phyloP scores from a whole-genome alignment of 2,888 invertebrate genomes.

The Sarcophaga subvicina region DNA sequence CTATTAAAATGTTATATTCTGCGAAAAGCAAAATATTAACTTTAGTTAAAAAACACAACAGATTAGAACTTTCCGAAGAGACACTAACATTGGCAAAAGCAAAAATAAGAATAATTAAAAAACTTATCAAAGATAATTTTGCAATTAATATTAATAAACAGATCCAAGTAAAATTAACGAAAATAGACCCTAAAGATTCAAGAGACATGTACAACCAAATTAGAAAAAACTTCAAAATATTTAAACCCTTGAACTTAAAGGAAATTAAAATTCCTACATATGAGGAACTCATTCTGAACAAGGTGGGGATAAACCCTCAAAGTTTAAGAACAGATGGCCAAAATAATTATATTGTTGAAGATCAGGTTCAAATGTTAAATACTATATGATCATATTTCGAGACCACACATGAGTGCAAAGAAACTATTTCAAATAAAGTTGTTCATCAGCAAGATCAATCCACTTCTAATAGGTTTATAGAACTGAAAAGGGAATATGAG shows the following conservation, averaged over 20 bases:
- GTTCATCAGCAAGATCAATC: not conserved
- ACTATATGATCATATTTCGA: not conserved
- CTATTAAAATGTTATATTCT: constrained; percentile 11
- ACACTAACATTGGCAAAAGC: constrained; percentile 3
- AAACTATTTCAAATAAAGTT: not conserved
- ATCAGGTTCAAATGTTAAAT: not conserved
- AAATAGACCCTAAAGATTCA: too few relatives aligned
- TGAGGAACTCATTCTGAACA: not conserved
- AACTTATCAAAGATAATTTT: too few relatives aligned
- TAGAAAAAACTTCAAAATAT: too few relatives aligned
- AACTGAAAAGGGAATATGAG: constrained; percentile 12
- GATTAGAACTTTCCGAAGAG: not conserved
- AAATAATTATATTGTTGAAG: constrained; percentile 1
- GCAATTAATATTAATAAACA: too few relatives aligned
- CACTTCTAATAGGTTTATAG: constrained; percentile 4
- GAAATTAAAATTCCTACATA: too few relatives aligned
- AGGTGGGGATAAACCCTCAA: not conserved
- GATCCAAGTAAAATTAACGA: too few relatives aligned
- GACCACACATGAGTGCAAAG: not conserved
- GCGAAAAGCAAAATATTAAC: constrained; percentile 1
- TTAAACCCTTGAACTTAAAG: not conserved
- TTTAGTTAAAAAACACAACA: constrained; percentile 7
- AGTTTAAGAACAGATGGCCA: not conserved
- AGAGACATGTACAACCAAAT: too few relatives aligned
- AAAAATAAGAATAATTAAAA: not conserved